Evolutionary conservation across 2,797 vertebrate genomes (phyloP), one percentile per base, ranked within the genome.

Genomic region (Myripristis jacobus): DNA sequence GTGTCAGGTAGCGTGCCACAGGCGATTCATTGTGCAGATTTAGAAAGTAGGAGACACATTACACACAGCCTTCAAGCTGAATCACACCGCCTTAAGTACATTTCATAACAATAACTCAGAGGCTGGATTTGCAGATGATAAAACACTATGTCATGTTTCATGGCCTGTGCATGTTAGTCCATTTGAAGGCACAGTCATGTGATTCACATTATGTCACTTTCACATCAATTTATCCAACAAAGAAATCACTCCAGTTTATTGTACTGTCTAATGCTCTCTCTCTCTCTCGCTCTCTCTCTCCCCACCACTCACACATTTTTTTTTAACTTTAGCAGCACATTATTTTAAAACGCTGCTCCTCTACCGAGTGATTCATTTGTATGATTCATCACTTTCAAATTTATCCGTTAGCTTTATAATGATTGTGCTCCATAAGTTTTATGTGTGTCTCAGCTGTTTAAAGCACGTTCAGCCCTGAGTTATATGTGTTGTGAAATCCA

Each of bases 61-160:
- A 66, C 64, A 66, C 69, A 51, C 11, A 12, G 34, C 54, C 19
- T 60, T 82, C 59, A 63, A 70, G 60, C 75, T 74, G 67, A 88
- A 76, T 74, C 63, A 66, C 54, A 52, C 44, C 44, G 73, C 75
- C 80, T 46, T 44, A 41, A 65, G 44, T 60, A 65, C 66, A 66
- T 71, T 79, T 76, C 47, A 68, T 59, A 57, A 82, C 65, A 18
- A 73, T 90, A 88, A 86, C 87, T 87, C 82, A 66, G 27, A 44
- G 46, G 70, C 67, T 79, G 68, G 66, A 80, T 86, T 84, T 81
- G 50, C 70, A 83, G 73, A 82, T 70, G 41, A 72, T 86, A 88
- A 87, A 90, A 87, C 41, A 36, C 44, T 63, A 79, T 67, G 78
- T 77, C 24, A 6, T 78, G 63, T 82, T 88, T 81, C 56, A 79